Conservation (phyloP, 2,113 vertebrate species). For the Lophochroa leadbeateri region DNA sequence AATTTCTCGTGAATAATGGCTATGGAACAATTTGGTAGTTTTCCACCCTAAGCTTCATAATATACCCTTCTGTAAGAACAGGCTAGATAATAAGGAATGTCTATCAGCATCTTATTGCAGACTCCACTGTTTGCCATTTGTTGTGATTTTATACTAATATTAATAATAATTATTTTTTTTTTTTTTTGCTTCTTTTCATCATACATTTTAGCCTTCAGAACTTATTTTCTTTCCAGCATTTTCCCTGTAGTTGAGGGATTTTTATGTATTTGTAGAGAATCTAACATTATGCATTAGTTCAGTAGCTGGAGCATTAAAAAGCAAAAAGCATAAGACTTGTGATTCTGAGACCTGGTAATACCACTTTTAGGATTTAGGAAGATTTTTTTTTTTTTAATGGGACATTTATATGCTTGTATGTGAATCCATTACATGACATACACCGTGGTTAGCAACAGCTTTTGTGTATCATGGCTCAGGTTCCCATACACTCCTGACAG, state of each 20-base stretch:
- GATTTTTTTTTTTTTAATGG: neutral
- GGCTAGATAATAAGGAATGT: neutral
- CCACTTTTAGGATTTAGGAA: neutral
- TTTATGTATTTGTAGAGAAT: neutral
- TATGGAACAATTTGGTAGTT: neutral
- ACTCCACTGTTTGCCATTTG: neutral
- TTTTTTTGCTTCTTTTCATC: neutral
- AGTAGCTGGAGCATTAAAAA: neutral
- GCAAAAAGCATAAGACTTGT: neutral
- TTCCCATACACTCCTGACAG: constrained; percentile 45
- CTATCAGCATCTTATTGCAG: neutral
- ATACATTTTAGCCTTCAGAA: neutral
- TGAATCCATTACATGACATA: neutral
- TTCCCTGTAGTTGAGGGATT: neutral
- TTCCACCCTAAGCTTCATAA: neutral
- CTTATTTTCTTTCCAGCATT: neutral
- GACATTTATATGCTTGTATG: neutral
- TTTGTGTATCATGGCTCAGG: constrained; percentile 44
- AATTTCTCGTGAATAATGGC: neutral
- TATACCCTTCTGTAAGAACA: neutral
- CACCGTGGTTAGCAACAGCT: constrained; percentile 32
- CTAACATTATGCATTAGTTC: neutral
- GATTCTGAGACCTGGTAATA: neutral
- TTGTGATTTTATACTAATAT: neutral
- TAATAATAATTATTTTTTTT: neutral